These are phyloP conservation scores for Orthonevra nobilis DNA, from an alignment of 2,888 invertebrate species.

Conservation along the genomic window DNA sequence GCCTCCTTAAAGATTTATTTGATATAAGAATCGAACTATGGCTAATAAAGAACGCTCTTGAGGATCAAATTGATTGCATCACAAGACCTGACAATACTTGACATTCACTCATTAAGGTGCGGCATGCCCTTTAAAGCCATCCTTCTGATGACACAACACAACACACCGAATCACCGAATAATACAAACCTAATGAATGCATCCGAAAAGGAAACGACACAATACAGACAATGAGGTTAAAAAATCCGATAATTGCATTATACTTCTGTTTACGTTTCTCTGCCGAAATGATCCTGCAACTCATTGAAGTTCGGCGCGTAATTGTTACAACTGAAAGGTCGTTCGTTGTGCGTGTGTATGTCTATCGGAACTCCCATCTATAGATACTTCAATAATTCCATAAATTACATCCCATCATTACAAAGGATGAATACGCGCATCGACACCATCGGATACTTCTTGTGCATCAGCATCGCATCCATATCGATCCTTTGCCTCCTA, in stretches of 20 bases:
- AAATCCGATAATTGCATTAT: slow-evolving; percentile 57
- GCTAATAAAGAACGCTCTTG: too few species aligned
- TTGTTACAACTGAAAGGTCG: slow-evolving; percentile 53
- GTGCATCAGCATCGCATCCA: slow-evolving; percentile 24
- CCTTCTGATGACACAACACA: not conserved
- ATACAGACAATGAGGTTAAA: not conserved
- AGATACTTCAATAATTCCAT: slow-evolving; percentile 62
- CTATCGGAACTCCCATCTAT: slow-evolving; percentile 5
- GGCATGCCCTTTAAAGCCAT: too few species aligned
- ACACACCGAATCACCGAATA: not conserved
- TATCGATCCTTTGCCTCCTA: slow-evolving; percentile 49
- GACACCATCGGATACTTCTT: slow-evolving; percentile 47
- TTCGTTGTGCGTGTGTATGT: slow-evolving; percentile 12
- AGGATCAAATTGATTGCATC: too few species aligned
- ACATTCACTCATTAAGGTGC: too few species aligned
- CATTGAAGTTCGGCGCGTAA: slow-evolving; percentile 57
- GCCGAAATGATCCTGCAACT: slow-evolving; percentile 58
- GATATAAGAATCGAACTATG: too few species aligned
- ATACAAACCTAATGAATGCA: not conserved
- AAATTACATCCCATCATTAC: slow-evolving; percentile 48
- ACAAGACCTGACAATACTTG: too few species aligned
- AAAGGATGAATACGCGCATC: slow-evolving; percentile 63
- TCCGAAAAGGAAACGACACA: not conserved
- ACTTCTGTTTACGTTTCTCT: slow-evolving; percentile 48
- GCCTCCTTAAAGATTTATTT: too few species aligned